Percentiles rank a stretch among this genome's conserved stretches.
Conservation (phyloP, 2,113 vertebrate genomes). For the Axis porcinus region DNA sequence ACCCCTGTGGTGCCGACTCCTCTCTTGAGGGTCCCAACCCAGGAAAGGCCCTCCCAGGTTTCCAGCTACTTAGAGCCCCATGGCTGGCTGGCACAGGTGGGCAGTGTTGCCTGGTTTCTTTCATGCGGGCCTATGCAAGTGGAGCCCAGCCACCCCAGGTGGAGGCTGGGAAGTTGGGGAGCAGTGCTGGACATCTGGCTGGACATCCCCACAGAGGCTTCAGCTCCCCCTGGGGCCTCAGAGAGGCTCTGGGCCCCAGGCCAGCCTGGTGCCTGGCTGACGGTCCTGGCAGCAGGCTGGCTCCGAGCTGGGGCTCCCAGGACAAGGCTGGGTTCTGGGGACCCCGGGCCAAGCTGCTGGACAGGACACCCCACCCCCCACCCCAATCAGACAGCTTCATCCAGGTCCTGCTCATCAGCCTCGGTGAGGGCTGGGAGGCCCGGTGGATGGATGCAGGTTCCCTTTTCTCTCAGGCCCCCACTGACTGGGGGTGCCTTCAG, state of each 20-base stretch:
- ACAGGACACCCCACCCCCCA: background rate
- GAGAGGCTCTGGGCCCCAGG: background rate
- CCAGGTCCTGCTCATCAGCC: background rate
- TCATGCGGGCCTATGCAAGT: background rate
- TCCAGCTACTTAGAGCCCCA: background rate
- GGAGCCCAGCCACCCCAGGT: no score
- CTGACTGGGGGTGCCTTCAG: background rate
- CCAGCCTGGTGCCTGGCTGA: background rate
- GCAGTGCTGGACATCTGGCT: background rate
- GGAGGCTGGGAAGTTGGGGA: background rate
- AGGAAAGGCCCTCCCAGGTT: no score
- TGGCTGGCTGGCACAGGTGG: accelerated
- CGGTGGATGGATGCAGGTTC: background rate
- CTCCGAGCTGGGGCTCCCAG: background rate
- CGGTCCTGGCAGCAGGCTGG: background rate
- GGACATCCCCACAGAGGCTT: background rate
- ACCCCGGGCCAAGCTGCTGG: accelerated
- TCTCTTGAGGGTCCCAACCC: background rate
- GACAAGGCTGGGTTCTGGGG: background rate
- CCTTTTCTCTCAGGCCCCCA: background rate
- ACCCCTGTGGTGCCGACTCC: background rate
- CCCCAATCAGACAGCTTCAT: background rate
- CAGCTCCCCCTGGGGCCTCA: background rate
- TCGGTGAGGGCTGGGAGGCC: accelerated
- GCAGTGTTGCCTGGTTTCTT: background rate